Evolutionary conservation across 2,113 vertebrate genomes (phyloP), one percentile per base, ranked within the genome.

Genomic region (Aramus guarauna): DNA sequence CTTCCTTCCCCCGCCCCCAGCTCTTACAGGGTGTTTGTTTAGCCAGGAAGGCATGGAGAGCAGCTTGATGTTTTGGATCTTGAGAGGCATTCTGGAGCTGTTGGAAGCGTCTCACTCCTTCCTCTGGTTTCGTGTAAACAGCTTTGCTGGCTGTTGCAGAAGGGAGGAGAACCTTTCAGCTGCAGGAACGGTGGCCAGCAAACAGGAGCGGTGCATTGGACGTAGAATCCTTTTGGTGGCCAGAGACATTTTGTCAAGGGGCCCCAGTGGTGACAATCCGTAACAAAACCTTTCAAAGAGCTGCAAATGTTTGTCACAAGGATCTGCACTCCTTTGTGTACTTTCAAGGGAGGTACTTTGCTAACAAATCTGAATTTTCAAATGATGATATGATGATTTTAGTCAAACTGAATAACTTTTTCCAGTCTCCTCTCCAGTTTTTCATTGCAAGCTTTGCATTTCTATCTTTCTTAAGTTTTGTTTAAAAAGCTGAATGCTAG

Each of bases 81-180:
- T 45, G 83, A 48, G 77, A 95, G 77, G 89, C 86, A 22, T 91
- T 96, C 80, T 85, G 93, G 84, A 89, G 53, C 72, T 53, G 53
- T 75, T 97, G 95, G 89, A 96, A 91, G 62, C 2, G 4, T 71
- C 87, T 96, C 59, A 10, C 69, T 94, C 59, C 94, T 97, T 95
- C 86, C 89, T 81, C 77, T 95, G 64, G 71, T 39, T 92, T 47
- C 5, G 1, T 90, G 84, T 96, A 97, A 97, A 97, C 95, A 95
- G 89, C 91, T 90, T 74, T 9, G 13, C 91, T 97, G 95, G 74
- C 96, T 94, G 84, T 73, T 67, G 84, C 86, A 37, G 71, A 17
- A 82, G 87, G 87, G 84, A 94, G 84, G 81, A 82, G 96, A 88
- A 39, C 62, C 83, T 76, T 91, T 43, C 60, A n/a, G 94, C 88